A percentile compares a stretch with the other conserved stretches of the same genome.
Evolutionary conservation across 2,888 invertebrate species (phyloP).

Genomic region (Amblyjoppa proteus): DNA sequence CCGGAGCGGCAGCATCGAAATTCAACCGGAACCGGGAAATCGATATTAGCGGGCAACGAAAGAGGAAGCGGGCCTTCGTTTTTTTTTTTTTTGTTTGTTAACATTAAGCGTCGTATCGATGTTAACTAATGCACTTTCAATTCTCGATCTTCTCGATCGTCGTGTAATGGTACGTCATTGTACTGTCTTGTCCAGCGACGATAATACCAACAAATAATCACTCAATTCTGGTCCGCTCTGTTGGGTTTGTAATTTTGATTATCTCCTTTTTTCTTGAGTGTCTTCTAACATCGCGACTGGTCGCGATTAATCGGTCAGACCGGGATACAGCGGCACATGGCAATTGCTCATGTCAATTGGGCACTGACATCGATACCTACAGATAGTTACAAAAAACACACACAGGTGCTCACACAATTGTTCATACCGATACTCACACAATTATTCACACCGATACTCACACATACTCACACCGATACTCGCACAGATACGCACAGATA

Average conservation of each 20-base stretch:
- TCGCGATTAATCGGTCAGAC: background rate
- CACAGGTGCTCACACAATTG: too few species aligned
- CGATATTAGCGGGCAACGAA: slow-evolving; percentile 44
- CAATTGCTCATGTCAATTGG: too few species aligned
- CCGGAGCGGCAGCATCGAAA: slow-evolving; percentile 36
- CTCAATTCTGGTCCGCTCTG: background rate
- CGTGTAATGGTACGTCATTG: background rate
- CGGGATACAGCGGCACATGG: too few species aligned
- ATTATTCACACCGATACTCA: too few species aligned
- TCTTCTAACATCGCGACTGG: background rate
- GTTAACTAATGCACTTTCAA: slow-evolving; percentile 8
- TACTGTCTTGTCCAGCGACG: background rate
- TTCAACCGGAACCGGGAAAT: slow-evolving; percentile 59
- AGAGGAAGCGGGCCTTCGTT: slow-evolving; percentile 23
- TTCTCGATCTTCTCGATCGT: background rate
- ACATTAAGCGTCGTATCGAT: slow-evolving; percentile 1
- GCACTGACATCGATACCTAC: too few species aligned
- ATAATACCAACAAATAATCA: background rate
- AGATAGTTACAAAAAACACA: too few species aligned
- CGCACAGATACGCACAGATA: too few species aligned
- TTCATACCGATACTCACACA: too few species aligned
- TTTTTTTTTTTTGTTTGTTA: slow-evolving; percentile 11
- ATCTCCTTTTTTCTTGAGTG: background rate
- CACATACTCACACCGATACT: too few species aligned
- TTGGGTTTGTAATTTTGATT: background rate